Conservation (phyloP, 2,113 vertebrate species). For the Mesitornis unicolor region DNA sequence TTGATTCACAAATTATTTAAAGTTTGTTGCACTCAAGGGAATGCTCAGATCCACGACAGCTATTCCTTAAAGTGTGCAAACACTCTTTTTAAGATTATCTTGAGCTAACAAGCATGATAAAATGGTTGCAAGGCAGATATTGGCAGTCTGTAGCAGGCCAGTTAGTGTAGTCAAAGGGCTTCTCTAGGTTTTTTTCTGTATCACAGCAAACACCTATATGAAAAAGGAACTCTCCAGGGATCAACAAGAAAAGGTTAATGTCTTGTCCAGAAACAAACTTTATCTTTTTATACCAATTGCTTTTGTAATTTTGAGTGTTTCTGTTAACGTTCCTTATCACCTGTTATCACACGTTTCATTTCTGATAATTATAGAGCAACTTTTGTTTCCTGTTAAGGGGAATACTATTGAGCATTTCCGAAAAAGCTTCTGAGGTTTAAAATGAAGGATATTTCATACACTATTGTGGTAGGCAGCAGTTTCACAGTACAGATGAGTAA, state of each 20-base stretch:
- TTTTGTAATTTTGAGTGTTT: background rate
- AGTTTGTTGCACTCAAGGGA: constrained; percentile 91
- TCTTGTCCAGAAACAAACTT: background rate
- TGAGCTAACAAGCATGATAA: constrained; percentile 75
- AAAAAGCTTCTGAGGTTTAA: background rate
- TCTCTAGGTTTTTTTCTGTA: background rate
- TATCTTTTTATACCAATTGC: background rate
- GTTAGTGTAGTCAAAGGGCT: background rate
- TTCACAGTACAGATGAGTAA: background rate
- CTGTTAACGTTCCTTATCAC: background rate
- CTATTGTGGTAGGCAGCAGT: background rate
- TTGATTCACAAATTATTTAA: constrained; percentile 99
- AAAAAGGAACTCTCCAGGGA: background rate
- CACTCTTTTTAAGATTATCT: constrained; percentile 74
- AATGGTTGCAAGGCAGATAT: constrained; percentile 27
- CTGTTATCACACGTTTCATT: background rate
- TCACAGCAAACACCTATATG: background rate
- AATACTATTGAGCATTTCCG: background rate
- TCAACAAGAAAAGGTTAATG: background rate
- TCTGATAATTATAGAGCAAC: constrained; percentile 7
- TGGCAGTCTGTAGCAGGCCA: background rate
- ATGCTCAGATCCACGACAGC: constrained; percentile 82
- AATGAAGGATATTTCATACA: background rate
- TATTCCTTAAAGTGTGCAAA: constrained; percentile 85
- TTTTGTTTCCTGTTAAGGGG: background rate